Conservation (phyloP, 1,140 invertebrate genomes). For the Polyergus mexicanus region DNA sequence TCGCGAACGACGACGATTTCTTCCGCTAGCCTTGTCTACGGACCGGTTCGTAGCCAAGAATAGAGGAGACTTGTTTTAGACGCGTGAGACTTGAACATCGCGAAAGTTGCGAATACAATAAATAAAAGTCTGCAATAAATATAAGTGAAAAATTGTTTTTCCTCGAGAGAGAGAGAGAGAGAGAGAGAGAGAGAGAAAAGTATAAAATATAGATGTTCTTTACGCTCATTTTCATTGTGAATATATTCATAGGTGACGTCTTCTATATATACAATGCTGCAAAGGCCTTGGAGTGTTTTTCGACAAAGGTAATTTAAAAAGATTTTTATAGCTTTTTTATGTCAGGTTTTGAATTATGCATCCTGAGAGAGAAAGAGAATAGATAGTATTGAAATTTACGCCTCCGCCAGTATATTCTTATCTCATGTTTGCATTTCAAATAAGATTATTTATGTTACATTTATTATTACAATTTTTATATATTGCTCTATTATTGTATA, state of each 20-base stretch:
- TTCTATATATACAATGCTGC: not conserved
- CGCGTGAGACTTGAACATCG: not conserved
- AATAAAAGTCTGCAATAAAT: not conserved
- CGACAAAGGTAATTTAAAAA: conserved; percentile 6
- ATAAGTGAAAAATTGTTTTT: not conserved
- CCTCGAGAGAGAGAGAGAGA: not conserved
- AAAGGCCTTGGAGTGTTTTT: conserved; percentile 12
- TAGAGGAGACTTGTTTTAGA: too few relatives aligned
- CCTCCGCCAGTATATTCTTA: not conserved
- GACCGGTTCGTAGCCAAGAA: not conserved
- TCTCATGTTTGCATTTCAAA: not conserved
- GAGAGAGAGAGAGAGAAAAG: too few relatives aligned
- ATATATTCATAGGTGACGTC: conserved; percentile 15
- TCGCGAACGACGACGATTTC: conserved; percentile 38
- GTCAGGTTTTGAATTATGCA: conserved; percentile 16
- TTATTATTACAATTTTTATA: not conserved
- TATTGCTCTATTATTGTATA: not conserved
- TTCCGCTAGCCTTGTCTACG: conserved; percentile 49
- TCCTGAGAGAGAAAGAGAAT: not conserved
- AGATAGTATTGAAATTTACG: not conserved
- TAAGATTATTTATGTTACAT: not conserved
- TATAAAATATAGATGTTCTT: not conserved
- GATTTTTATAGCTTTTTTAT: conserved; percentile 27
- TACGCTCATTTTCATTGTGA: not conserved
- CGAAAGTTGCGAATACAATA: not conserved